Conservation (phyloP, 2,113 vertebrate genomes). For the Geothlypis trichas region DNA sequence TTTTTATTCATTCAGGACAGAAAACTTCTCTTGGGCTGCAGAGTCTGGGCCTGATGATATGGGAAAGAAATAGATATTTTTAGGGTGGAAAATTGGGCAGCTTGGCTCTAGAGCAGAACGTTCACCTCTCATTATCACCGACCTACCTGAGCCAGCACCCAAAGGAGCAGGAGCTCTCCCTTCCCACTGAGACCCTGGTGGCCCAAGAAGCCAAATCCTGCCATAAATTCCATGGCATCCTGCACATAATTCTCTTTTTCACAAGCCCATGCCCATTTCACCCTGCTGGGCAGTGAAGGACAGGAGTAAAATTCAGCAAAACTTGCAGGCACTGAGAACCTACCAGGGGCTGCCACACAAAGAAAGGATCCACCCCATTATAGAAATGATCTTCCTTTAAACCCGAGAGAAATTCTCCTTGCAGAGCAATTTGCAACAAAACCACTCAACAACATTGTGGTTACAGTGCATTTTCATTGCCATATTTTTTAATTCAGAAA, state of each 20-base stretch:
- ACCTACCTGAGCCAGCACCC: not conserved
- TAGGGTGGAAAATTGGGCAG: not conserved
- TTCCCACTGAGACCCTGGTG: not conserved
- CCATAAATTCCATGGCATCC: not conserved
- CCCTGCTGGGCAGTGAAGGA: not conserved
- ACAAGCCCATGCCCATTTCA: accelerated
- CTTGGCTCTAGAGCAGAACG: not conserved
- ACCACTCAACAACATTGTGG: not conserved
- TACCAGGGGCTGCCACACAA: not conserved
- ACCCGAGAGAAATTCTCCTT: not conserved
- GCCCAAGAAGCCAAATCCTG: not conserved
- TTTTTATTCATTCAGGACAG: not conserved
- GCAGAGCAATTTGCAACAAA: not conserved
- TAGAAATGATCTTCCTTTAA: not conserved
- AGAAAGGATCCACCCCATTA: not conserved
- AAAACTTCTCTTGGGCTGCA: not conserved
- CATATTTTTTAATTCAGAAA: not conserved
- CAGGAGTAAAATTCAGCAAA: not conserved
- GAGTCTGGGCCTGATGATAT: not conserved
- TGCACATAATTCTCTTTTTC: not conserved
- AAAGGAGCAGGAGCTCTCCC: not conserved
- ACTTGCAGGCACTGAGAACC: not conserved
- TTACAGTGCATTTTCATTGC: not conserved
- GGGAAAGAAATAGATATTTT: not conserved
- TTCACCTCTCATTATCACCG: not conserved